These are phyloP conservation scores for Excalfactoria chinensis DNA, from an alignment of 2,113 vertebrate species.

Conservation along the genomic window DNA sequence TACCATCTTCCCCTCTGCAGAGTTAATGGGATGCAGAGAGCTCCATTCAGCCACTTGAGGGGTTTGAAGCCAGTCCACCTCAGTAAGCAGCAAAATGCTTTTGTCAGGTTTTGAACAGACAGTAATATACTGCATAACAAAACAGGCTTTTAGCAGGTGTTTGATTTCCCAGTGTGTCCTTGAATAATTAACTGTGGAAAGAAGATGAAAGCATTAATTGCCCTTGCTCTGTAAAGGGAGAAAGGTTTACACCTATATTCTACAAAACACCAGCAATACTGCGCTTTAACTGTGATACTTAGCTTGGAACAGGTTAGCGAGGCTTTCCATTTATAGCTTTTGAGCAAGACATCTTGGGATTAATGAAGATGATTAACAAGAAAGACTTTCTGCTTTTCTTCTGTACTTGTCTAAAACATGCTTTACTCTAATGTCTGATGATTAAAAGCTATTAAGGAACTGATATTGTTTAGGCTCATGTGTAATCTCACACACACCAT, in stretches of 20 bases:
- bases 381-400: slow-evolving; percentile 22
- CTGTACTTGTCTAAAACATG: not conserved
- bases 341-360: not conserved
- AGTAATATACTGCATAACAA: not conserved
- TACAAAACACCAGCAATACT: not conserved
- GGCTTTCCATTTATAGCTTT: not conserved
- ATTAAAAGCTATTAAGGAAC: slow-evolving; percentile 25
- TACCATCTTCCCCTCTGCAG: not conserved
- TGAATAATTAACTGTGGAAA: not conserved
- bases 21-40: not conserved
- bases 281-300: not conserved
- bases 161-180: not conserved
- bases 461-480: not conserved
- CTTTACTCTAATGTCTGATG: not conserved
- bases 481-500: not conserved
- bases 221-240: not conserved
- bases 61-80: not conserved
- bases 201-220: not conserved
- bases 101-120: not conserved
- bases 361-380: not conserved
- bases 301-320: not conserved
- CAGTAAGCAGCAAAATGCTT: not conserved
- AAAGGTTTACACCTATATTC: not conserved
- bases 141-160: not conserved
- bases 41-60: not conserved